These are phyloP conservation scores for Thaumetopoea pityocampa DNA, from an alignment of 1,140 invertebrate genomes.

Conservation along the genomic window DNA sequence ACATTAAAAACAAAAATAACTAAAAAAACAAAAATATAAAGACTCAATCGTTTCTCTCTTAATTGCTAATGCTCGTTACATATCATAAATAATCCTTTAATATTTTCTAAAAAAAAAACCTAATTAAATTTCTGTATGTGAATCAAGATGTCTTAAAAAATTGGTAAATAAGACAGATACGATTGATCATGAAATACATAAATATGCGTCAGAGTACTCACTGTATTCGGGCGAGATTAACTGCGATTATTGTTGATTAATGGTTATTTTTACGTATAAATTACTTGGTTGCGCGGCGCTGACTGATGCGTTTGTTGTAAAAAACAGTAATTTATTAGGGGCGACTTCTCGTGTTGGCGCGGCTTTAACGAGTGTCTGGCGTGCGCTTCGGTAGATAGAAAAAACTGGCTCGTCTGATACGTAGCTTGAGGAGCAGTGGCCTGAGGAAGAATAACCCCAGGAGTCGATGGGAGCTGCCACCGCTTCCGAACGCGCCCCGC, in stretches of 20 bases:
- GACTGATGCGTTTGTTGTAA: conserved; percentile 66
- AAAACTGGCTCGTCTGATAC: conserved; percentile 70
- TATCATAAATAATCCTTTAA: conserved; percentile 19
- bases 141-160: not conserved
- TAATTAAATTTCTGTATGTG: too few species aligned
- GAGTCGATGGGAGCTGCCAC: conserved; percentile 75
- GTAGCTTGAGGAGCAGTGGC: conserved; percentile 73
- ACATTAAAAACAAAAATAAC: conserved; percentile 9
- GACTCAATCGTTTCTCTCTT: conserved; percentile 10
- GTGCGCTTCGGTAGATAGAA: conserved; percentile 62
- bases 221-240: conserved; percentile 63
- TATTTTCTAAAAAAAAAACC: too few species aligned
- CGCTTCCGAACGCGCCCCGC: conserved; percentile 74
- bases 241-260: conserved; percentile 66
- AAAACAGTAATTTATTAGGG: conserved; percentile 74
- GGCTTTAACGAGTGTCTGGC: conserved; percentile 69
- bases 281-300: conserved; percentile 64
- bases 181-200: conserved; percentile 41
- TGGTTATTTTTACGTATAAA: conserved; percentile 74
- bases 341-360: conserved; percentile 73
- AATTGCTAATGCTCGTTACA: not conserved
- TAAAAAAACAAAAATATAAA: conserved; percentile 14
- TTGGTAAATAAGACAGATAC: conserved; percentile 49
- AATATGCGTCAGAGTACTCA: conserved; percentile 60
- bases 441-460: conserved; percentile 77